Percentiles rank a stretch among this genome's conserved stretches.
Evolutionary conservation across 1,140 invertebrate genomes (phyloP).

Genomic region (Danaus melanippus): DNA sequence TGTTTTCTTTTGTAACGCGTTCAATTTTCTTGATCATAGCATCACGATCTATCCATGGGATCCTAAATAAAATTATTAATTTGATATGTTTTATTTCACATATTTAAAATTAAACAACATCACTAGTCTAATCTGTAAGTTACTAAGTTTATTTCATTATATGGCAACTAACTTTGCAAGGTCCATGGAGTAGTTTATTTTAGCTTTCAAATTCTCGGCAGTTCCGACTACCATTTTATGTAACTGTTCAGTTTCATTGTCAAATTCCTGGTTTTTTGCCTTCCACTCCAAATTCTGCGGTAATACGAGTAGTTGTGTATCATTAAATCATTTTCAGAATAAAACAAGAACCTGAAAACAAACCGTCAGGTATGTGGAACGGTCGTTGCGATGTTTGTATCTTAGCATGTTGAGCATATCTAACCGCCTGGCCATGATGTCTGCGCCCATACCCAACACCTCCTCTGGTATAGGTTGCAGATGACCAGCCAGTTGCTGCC

Average conservation of each 20-base stretch:
- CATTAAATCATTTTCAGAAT: not conserved
- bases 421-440: constrained; percentile 44
- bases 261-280: constrained; percentile 49
- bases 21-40: constrained; percentile 44
- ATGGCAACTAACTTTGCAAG: constrained; percentile 38
- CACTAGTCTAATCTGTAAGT: not conserved
- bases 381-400: constrained; percentile 40
- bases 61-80: constrained; percentile 24
- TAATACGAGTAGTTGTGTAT: constrained; percentile 3
- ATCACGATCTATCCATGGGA: constrained; percentile 55
- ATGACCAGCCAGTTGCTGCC: constrained; percentile 41
- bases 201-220: constrained; percentile 49
- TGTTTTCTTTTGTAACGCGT: constrained; percentile 45
- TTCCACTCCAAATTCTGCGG: constrained; percentile 58
- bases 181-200: constrained; percentile 43
- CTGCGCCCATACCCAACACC: constrained; percentile 34
- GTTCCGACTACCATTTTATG: constrained; percentile 39
- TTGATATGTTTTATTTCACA: not conserved
- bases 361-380: constrained; percentile 36
- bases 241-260: constrained; percentile 47
- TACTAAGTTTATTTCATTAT: not conserved
- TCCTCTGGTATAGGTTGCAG: constrained; percentile 47
- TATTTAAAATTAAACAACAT: not conserved
- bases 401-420: constrained; percentile 45
- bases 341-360: constrained; percentile 5